Conservation (phyloP, 2,797 vertebrate species). For the Oreochromis mossambicus region DNA sequence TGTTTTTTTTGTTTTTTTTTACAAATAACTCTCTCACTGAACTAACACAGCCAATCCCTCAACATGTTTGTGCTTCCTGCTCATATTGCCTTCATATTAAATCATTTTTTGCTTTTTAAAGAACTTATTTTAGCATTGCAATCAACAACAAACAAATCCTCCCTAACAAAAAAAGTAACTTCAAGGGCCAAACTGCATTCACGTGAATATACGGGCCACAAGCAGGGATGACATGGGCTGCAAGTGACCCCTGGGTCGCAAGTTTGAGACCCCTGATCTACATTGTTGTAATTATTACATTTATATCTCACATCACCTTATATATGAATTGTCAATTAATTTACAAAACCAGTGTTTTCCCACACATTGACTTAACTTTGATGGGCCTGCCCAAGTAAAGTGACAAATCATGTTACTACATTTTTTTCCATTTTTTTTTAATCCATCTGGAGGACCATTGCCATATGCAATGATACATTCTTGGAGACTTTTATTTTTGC, state of each 20-base stretch:
- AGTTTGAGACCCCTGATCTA: not conserved
- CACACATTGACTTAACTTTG: not conserved
- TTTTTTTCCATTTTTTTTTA: not conserved
- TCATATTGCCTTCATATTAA: not conserved
- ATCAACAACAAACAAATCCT: not conserved
- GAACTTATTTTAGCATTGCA: not conserved
- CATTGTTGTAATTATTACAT: not conserved
- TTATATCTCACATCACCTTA: not conserved
- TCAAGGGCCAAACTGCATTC: not conserved
- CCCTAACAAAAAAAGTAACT: not conserved
- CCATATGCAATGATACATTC: not conserved
- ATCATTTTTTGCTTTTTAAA: not conserved
- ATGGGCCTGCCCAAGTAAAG: not conserved
- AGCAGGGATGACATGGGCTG: not conserved
- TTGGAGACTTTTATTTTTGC: not conserved
- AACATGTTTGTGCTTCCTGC: not conserved
- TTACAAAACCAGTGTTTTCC: not conserved
- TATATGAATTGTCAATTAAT: not conserved
- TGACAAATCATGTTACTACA: accelerated
- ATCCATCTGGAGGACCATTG: not conserved
- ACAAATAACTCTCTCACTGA: not conserved
- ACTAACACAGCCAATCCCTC: not conserved
- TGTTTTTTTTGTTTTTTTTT: not conserved
- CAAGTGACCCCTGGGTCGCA: not conserved
- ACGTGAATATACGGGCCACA: not conserved